A percentile compares a stretch with the other conserved stretches of the same genome.
Conservation (phyloP, 1,140 invertebrate species). For the Apis mellifera region DNA sequence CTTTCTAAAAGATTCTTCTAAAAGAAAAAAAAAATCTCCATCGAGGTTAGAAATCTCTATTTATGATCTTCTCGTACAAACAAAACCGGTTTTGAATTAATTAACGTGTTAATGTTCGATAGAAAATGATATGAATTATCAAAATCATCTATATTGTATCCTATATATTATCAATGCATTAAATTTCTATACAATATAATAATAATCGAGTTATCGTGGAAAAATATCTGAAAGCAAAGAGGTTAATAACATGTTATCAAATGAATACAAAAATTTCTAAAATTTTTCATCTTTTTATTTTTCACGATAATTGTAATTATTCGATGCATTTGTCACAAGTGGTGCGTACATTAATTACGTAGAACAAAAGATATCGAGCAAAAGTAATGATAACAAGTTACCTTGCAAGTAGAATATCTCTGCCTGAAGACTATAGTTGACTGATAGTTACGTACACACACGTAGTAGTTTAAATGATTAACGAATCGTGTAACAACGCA, state of each 20-base stretch:
- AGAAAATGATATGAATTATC: neutral
- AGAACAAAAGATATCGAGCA: conserved; percentile 23
- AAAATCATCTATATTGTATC: neutral
- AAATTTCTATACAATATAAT: neutral
- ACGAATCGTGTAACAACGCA: no score
- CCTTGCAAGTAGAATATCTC: conserved; percentile 20
- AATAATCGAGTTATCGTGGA: neutral
- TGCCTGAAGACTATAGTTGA: conserved; percentile 37
- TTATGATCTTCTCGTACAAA: no score
- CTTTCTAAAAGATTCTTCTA: no score
- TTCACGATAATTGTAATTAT: neutral
- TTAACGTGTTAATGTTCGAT: neutral
- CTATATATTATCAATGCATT: neutral
- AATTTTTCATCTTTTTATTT: neutral
- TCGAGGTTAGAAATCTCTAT: no score
- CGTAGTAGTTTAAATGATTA: neutral
- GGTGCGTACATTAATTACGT: neutral
- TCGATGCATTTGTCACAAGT: neutral
- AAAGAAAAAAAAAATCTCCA: neutral
- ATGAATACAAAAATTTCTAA: conserved; percentile 7
- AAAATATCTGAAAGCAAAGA: neutral
- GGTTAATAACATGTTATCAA: no score
- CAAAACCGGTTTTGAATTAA: neutral
- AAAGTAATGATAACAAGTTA: conserved; percentile 57
- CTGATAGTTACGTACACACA: conserved; percentile 48